Percentiles rank a stretch among this genome's conserved stretches.
Conservation (phyloP, 1,140 invertebrate genomes). For the Pararge aegeria region DNA sequence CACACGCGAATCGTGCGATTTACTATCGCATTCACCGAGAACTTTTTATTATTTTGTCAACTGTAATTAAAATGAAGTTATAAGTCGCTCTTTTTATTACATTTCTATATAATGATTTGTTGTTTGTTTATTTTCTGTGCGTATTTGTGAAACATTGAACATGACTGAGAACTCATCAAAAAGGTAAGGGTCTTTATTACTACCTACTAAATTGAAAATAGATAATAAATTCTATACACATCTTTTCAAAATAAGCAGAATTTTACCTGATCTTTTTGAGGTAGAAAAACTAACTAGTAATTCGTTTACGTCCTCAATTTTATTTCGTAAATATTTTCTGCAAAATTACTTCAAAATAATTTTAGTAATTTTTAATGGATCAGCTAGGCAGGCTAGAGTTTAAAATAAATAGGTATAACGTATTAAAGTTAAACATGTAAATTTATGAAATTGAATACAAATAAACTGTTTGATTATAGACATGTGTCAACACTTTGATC, state of each 20-base stretch:
- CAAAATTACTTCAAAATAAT: too few species aligned
- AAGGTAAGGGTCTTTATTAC: slow-evolving; percentile 44
- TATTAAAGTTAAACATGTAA: too few species aligned
- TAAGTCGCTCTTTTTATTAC: slow-evolving; percentile 17
- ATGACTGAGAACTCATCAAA: slow-evolving; percentile 74
- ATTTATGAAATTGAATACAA: too few species aligned
- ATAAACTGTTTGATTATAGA: too few species aligned
- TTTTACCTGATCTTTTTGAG: background rate
- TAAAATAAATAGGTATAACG: too few species aligned
- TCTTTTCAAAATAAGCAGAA: background rate
- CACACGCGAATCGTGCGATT: slow-evolving; percentile 38
- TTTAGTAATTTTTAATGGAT: too few species aligned
- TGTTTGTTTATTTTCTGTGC: slow-evolving; percentile 38
- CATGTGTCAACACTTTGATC: too few species aligned
- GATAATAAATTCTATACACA: background rate
- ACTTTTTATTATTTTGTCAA: background rate
- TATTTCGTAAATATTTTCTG: background rate
- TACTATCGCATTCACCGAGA: slow-evolving; percentile 9
- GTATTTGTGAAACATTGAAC: slow-evolving; percentile 50
- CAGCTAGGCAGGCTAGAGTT: too few species aligned
- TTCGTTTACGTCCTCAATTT: too few species aligned
- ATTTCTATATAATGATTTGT: slow-evolving; percentile 51
- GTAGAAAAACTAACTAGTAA: too few species aligned
- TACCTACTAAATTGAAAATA: background rate
- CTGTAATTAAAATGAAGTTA: slow-evolving; percentile 30